Conservation (phyloP, 2,113 vertebrate genomes). For the Clarias macrocephalus region DNA sequence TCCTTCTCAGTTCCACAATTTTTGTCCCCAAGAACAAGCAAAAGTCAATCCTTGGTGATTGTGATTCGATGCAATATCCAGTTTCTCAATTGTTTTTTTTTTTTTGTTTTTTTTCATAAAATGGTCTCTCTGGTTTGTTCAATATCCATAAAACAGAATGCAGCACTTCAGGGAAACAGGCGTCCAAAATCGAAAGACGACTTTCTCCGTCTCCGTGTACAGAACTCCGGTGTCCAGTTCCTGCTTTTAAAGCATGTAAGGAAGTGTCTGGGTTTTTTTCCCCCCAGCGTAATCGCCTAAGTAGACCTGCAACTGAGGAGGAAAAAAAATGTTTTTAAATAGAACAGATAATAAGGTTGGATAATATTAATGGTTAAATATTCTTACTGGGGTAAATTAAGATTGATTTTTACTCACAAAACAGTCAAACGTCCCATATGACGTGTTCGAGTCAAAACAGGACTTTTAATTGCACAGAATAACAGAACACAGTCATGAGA, state of each 20-base stretch:
- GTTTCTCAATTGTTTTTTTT: background rate
- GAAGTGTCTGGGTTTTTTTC: background rate
- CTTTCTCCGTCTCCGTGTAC: background rate
- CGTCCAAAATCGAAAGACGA: slow-evolving; percentile 8
- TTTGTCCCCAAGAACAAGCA: background rate
- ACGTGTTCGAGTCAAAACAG: background rate
- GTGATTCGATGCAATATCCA: slow-evolving; percentile 1
- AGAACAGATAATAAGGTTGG: background rate
- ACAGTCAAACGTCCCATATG: background rate
- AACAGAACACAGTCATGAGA: no score
- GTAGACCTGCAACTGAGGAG: background rate
- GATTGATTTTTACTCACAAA: background rate
- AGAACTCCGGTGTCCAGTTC: background rate
- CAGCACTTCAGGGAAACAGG: background rate
- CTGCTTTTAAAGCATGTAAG: background rate
- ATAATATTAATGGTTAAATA: background rate
- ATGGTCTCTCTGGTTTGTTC: background rate
- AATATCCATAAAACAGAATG: slow-evolving; percentile 2
- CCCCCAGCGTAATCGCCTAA: background rate
- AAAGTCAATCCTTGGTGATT: slow-evolving; percentile 6
- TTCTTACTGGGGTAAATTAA: background rate
- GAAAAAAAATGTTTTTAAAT: background rate
- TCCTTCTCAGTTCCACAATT: background rate
- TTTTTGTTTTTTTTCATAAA: background rate
- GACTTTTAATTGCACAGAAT: no score